Evolutionary conservation across 2,888 invertebrate species (phyloP), one percentile per base, ranked within the genome.

Genomic region (Pterobdella sp.): DNA sequence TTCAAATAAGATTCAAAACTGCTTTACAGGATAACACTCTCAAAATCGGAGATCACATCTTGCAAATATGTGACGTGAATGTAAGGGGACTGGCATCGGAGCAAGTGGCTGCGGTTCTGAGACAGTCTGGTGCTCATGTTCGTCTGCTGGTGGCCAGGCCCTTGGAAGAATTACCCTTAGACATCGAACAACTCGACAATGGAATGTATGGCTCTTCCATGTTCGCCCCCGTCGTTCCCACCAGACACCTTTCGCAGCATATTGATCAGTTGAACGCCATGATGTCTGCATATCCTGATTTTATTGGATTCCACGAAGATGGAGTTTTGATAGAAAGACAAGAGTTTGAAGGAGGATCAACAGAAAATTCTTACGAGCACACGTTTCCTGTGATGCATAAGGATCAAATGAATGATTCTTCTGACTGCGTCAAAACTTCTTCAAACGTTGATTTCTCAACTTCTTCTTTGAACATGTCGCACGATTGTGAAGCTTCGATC

Each of bases 11-110:
- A n/a, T n/a, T n/a, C n/a, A n/a, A n/a, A n/a, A n/a, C 63, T n/a
- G 7, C 31, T 34, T 34, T 65, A 7, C 84, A 94, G 92, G 96
- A 98, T 87, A 92, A 91, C 75, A 89, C 95, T 72, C 87, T 98
- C 78, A 93, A 93, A 85, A 92, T 94, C 85, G 97, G 97, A 10
- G 98, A 98, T 85, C 97, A 98, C 86, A 91, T 98, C 80, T 87
- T 98, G 79, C 96, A 97, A 86, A 85, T 86, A 66, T 85, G 85
- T 4, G 91, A 94, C 79, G 92, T 96, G 78, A 93, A 93, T 86
- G 88, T 97, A 79, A 90, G 94, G 72, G 96, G 97, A 75, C 93
- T 96, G 88, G 93, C 93, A 76, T 94, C 94, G 72, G 97, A 98
- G 85, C 86, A 87, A 85, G 95, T 96, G 79, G 96, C 96, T 32